A percentile compares a stretch with the other conserved stretches of the same genome.
These are phyloP conservation scores for Pavo muticus DNA, from an alignment of 2,113 vertebrate species.

Conservation along the genomic window DNA sequence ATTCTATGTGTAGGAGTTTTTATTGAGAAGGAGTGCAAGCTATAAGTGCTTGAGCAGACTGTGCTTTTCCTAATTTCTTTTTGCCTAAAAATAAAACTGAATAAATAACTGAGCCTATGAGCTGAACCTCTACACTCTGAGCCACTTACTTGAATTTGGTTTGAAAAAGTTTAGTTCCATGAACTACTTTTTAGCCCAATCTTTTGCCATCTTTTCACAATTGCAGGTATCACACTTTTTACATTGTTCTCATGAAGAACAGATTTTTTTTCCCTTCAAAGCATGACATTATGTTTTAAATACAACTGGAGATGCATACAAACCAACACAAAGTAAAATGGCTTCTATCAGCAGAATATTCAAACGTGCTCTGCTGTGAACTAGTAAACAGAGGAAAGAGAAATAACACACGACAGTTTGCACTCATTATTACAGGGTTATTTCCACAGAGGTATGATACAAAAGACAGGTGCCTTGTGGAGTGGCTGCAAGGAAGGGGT, in stretches of 20 bases:
- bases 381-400: background rate
- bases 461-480: background rate
- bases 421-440: conserved; percentile 12
- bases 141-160: background rate
- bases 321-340: conserved; percentile 18
- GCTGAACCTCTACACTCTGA: background rate
- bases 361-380: background rate
- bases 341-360: conserved; percentile 46
- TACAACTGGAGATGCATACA: background rate
- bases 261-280: background rate
- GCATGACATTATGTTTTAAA: background rate
- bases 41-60: background rate
- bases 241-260: background rate
- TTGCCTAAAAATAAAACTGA: background rate
- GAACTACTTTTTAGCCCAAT: background rate
- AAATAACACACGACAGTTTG: conserved; percentile 15
- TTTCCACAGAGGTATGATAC: conserved; percentile 32
- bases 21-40: background rate
- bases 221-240: background rate
- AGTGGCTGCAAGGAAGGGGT: background rate
- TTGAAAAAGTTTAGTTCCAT: background rate
- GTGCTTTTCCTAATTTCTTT: background rate
- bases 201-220: background rate
- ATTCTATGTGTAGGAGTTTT: background rate
- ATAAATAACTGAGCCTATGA: background rate